Evolutionary conservation across 35 echinoderm and acorn worm species (phyloP).

Genomic region (Apostichopus californicus): DNA sequence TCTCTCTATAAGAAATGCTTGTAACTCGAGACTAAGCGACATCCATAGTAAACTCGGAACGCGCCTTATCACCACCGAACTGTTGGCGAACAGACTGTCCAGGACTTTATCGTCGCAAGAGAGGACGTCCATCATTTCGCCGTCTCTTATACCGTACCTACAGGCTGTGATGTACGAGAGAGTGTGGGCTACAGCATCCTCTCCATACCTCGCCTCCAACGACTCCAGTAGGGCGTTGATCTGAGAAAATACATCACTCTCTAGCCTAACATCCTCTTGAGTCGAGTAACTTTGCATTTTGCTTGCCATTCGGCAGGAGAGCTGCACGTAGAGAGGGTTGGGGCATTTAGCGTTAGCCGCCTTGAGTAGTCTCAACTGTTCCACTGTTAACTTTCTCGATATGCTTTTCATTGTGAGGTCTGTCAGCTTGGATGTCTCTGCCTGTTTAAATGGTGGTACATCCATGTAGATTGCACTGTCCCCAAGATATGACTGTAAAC

Average conservation of each 20-base stretch:
- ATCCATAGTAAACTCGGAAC: conserved; percentile 83
- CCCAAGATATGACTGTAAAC: conserved; percentile 68
- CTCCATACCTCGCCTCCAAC: conserved; percentile 82
- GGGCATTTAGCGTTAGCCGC: conserved; percentile 46
- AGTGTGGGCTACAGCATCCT: conserved; percentile 55
- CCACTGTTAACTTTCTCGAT: conserved; percentile 71
- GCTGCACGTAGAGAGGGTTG: conserved; percentile 68
- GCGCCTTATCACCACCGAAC: conserved; percentile 60
- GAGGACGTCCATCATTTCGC: conserved; percentile 91
- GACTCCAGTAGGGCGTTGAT: conserved; percentile 59
- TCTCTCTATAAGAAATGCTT: conserved; percentile 71
- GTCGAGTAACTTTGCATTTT: conserved; percentile 75
- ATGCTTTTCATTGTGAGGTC: conserved; percentile 72
- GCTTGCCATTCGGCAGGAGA: conserved; percentile 67
- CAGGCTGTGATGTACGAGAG: conserved; percentile 68
- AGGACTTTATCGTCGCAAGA: conserved; percentile 89
- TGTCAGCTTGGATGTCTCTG: conserved; percentile 62
- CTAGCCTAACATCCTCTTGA: conserved; percentile 44
- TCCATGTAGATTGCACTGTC: conserved; percentile 82
- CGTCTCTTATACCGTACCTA: conserved; percentile 84
- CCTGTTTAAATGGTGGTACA: conserved; percentile 65
- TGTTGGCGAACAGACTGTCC: conserved; percentile 70
- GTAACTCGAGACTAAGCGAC: conserved; percentile 78
- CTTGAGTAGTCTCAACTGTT: conserved; percentile 66
- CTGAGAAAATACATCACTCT: conserved; percentile 59